Base-by-base conservation (phyloP, 2,888 invertebrate genomes). In the Amphipyra berbera region DNA sequence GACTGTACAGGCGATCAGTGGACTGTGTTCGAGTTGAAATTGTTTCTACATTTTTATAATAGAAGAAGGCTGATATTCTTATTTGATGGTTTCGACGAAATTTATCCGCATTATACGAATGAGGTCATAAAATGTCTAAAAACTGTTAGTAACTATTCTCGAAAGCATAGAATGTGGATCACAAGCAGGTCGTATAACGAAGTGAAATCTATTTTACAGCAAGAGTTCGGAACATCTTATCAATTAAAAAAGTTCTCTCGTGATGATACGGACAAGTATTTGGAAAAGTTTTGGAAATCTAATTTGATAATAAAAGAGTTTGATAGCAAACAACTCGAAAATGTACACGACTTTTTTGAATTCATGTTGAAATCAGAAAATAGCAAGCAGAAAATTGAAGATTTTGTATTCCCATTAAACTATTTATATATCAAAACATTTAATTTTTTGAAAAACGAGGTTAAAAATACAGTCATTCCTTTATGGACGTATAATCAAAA, bases 61-160 rank as follows among this genome's bases (percentile, higher is more conserved):
- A 54, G 42, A 38, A 8, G 45, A 0, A 55, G 47, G 27, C 15
- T 71, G 0, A 66, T 78, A 53, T 67, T 73, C 33, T 1, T 76
- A 8, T 76, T 76, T 9, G 79, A 78, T 42, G 78, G 78, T 0
- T 73, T 78, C 33, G 79, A 78, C n/a, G 79, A 78, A 48, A 66
- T 78, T 5, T 78, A 69, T 38, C 78, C 78, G 0, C 50, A 64
- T 50, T 76, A 78, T 30, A 57, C 50, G 46, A 38, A 21, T 13
- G 57, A 58, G 13, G 71, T 73, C 0, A 30, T 68, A 10, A 27
- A 45, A 7, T 61, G 46, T n/a, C 27, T 75, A 0, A 44, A 46
- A 21, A 44, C 15, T 13, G 7, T 69, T 15, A 62, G 27, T 13
- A 21, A 45, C 10, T 14, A 46, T 41, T 48, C 21, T 14, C 7